Percentiles rank a stretch among this genome's conserved stretches.
Evolutionary conservation across 2,113 vertebrate species (phyloP).

Genomic region (Saimiri boliviensis): DNA sequence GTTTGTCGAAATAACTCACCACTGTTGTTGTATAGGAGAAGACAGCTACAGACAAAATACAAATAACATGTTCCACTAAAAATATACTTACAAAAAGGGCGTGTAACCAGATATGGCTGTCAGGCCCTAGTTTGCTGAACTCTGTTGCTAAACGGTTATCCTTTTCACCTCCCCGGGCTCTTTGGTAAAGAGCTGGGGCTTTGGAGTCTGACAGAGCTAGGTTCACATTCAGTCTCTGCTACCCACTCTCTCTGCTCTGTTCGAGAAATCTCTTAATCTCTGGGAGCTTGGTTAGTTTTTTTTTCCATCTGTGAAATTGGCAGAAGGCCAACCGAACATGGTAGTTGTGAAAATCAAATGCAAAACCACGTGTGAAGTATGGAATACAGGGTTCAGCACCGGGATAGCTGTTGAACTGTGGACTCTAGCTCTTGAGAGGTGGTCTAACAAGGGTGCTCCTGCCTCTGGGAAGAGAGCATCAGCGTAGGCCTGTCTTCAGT

Average conservation of each 20-base stretch:
- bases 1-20: neutral
- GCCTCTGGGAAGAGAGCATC: neutral
- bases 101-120: neutral
- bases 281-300: neutral
- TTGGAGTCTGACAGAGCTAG: neutral
- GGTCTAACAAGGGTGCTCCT: neutral
- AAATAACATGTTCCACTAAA: neutral
- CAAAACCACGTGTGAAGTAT: neutral
- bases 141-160: neutral
- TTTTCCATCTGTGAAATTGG: neutral
- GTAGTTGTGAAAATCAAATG: neutral
- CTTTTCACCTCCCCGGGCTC: neutral
- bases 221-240: neutral
- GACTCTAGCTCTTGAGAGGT: neutral
- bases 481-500: neutral
- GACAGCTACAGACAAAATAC: neutral
- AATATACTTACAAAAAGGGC: neutral
- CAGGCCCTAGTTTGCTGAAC: neutral
- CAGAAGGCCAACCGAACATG: neutral
- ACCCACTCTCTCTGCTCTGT: neutral
- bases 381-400: neutral
- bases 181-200: neutral
- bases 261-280: neutral
- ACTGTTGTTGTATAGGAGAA: neutral
- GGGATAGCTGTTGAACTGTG: neutral